Evolutionary conservation across 2,888 invertebrate species (phyloP).

Genomic region (Horisme vitalbata): DNA sequence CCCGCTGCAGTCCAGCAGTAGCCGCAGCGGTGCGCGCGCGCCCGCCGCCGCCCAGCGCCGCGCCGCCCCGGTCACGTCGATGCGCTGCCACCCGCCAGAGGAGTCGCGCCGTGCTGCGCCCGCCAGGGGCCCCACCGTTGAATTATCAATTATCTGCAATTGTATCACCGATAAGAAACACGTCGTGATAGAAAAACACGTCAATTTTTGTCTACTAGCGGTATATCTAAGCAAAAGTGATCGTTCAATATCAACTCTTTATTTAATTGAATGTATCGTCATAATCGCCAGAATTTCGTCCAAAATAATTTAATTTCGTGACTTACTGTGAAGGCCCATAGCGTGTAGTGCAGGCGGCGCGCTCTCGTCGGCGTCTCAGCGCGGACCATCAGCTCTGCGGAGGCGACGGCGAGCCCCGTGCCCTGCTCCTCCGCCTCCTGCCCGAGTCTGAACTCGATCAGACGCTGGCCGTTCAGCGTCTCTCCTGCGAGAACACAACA

Average conservation of each 20-base stretch:
- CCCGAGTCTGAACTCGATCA: conserved; percentile 92
- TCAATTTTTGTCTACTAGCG: too few species aligned
- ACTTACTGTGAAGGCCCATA: conserved; percentile 87
- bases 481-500: conserved; percentile 83
- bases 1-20: conserved; percentile 93
- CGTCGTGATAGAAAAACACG: too few species aligned
- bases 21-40: conserved; percentile 84
- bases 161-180: not conserved
- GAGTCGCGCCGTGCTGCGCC: conserved; percentile 79
- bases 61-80: conserved; percentile 91
- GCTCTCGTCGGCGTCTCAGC: conserved; percentile 60
- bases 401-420: conserved; percentile 87
- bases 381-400: conserved; percentile 90
- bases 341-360: conserved; percentile 80
- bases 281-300: too few species aligned
- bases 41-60: conserved; percentile 85
- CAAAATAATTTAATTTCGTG: too few species aligned
- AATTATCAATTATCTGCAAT: conserved; percentile 79
- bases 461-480: conserved; percentile 91
- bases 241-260: too few species aligned
- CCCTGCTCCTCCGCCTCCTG: conserved; percentile 79
- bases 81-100: conserved; percentile 92
- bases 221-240: too few species aligned
- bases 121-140: conserved; percentile 78
- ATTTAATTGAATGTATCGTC: too few species aligned